phyloP scores from a whole-genome alignment of 2,797 vertebrate species.

The Acipenser oxyrinchus region DNA sequence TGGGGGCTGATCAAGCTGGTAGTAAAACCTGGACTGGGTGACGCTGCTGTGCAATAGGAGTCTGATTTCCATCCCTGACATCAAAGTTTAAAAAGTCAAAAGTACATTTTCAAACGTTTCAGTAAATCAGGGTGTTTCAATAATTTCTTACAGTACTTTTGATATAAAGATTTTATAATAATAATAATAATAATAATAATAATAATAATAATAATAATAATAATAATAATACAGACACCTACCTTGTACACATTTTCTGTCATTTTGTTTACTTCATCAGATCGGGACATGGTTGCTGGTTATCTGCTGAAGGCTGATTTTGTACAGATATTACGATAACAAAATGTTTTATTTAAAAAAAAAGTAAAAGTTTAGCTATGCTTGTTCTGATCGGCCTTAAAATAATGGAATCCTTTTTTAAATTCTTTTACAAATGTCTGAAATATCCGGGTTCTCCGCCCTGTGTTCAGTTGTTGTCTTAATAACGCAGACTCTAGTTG shows the following conservation, averaged over 20 bases:
- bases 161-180: too few species aligned
- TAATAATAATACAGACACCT: slow-evolving; percentile 1
- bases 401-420: slow-evolving; percentile 14
- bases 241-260: slow-evolving; percentile 81
- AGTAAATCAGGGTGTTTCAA: neutral
- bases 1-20: too few species aligned
- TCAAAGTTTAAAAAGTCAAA: too few species aligned
- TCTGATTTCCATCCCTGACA: too few species aligned
- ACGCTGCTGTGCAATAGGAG: too few species aligned
- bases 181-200: neutral
- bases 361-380: slow-evolving; percentile 41
- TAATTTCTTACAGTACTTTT: neutral
- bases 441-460: too few species aligned
- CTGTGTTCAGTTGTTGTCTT: too few species aligned
- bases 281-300: slow-evolving; percentile 64
- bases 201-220: neutral
- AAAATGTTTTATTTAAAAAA: slow-evolving; percentile 25
- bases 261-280: slow-evolving; percentile 79
- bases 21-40: too few species aligned
- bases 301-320: neutral
- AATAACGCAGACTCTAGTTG: too few species aligned
- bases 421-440: too few species aligned
- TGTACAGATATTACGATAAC: slow-evolving; percentile 16
- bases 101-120: too few species aligned
- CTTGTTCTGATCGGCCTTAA: neutral